Percentiles rank a stretch among this genome's conserved stretches.
These are phyloP conservation scores for Lasioglossum leucozonium DNA, from an alignment of 2,888 invertebrate genomes.

Conservation along the genomic window DNA sequence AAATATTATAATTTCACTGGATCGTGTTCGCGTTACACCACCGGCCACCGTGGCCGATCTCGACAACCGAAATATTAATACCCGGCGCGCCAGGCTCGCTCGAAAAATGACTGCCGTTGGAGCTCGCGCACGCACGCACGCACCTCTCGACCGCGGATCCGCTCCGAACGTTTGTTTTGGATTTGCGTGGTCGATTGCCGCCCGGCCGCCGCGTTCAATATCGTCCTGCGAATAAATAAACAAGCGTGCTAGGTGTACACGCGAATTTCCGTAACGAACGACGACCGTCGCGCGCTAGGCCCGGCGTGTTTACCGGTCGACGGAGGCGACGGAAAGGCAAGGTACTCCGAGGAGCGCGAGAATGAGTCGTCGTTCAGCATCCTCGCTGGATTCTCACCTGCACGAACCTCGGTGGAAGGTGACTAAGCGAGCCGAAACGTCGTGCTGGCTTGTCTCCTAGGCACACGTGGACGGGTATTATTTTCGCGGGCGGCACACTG, in stretches of 20 bases:
- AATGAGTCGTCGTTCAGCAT: background rate
- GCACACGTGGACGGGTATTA: constrained; percentile 62
- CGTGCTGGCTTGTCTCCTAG: constrained; percentile 24
- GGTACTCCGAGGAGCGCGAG: background rate
- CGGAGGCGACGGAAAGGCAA: background rate
- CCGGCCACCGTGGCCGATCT: background rate
- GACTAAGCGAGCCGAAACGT: constrained; percentile 21
- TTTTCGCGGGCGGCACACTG: constrained; percentile 46
- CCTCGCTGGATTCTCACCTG: constrained; percentile 26
- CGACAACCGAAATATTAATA: background rate
- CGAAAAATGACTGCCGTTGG: background rate
- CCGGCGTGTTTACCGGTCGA: background rate
- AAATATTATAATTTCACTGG: background rate
- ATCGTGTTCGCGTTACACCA: background rate
- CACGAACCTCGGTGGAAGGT: background rate
- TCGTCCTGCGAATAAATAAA: constrained; percentile 31
- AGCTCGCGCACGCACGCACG: background rate
- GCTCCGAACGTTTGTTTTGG: constrained; percentile 28
- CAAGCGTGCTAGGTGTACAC: background rate
- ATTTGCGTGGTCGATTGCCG: constrained; percentile 14
- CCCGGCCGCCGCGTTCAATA: constrained; percentile 13
- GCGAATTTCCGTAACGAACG: background rate
- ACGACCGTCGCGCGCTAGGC: no score
- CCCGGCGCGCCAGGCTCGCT: background rate
- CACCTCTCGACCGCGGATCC: constrained; percentile 9